Evolutionary conservation across 2,888 invertebrate genomes (phyloP).

Genomic region (Idaea dimidiata): DNA sequence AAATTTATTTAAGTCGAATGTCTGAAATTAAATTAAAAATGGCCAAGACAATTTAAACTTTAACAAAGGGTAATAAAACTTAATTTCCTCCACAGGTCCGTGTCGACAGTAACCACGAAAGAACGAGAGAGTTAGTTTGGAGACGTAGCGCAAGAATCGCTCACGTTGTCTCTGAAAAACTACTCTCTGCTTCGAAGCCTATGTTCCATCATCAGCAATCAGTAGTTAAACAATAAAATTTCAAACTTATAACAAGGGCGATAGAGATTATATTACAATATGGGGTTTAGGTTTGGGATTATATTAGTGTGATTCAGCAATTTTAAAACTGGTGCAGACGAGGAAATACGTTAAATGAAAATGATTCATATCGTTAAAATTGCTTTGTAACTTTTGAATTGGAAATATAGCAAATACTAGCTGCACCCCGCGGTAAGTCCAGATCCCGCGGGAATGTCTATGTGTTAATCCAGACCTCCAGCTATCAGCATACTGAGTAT

Average conservation of each 20-base stretch:
- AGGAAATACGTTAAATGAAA: background rate
- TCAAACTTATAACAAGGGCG: conserved; percentile 2
- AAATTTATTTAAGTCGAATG: background rate
- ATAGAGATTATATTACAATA: conserved; percentile 15
- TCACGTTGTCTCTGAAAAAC: conserved; percentile 90
- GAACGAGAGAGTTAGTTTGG: conserved; percentile 92
- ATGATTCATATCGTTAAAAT: too few species aligned
- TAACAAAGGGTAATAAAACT: background rate
- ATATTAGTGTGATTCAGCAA: conserved; percentile 7
- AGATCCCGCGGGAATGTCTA: too few species aligned
- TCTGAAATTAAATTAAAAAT: background rate
- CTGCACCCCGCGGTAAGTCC: too few species aligned
- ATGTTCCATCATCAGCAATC: conserved; percentile 59
- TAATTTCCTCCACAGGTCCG: conserved; percentile 82
- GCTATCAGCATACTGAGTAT: too few species aligned
- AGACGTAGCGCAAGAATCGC: conserved; percentile 91
- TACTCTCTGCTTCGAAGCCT: conserved; percentile 78
- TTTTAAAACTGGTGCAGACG: conserved; percentile 11
- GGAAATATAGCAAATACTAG: too few species aligned
- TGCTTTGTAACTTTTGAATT: too few species aligned
- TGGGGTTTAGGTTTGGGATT: conserved; percentile 20
- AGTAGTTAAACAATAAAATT: conserved; percentile 44
- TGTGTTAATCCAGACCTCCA: too few species aligned
- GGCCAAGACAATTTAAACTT: background rate
- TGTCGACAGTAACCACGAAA: conserved; percentile 92